Conservation (phyloP, 2,888 invertebrate species). For the Nycteola revayana region DNA sequence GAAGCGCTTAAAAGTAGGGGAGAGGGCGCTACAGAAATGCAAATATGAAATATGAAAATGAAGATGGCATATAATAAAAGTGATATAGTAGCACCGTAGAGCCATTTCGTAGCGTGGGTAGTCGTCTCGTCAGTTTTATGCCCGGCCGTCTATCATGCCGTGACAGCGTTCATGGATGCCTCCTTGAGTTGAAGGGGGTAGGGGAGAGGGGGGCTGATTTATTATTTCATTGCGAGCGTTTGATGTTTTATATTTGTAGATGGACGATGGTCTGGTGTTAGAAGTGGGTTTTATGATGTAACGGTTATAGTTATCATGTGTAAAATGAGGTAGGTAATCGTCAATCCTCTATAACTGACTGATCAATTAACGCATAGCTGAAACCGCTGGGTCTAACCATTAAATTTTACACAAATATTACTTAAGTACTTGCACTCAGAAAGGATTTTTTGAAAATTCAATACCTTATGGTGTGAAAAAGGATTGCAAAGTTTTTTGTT, state of each 20-base stretch:
- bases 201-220: constrained; percentile 55
- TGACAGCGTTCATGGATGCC: constrained; percentile 84
- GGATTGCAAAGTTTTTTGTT: neutral
- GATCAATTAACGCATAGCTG: constrained; percentile 12
- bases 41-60: constrained; percentile 85
- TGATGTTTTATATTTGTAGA: constrained; percentile 50
- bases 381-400: constrained; percentile 6
- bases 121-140: constrained; percentile 89
- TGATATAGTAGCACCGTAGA: constrained; percentile 90
- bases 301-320: too few species aligned
- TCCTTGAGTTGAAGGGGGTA: constrained; percentile 55
- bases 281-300: too few species aligned
- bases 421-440: neutral
- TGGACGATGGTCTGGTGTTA: constrained; percentile 12
- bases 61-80: constrained; percentile 89
- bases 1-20: constrained; percentile 63
- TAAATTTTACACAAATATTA: neutral
- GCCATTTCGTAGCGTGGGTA: constrained; percentile 87
- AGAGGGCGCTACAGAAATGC: constrained; percentile 67
- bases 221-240: constrained; percentile 72
- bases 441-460: neutral
- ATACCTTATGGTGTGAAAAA: neutral
- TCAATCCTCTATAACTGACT: too few species aligned
- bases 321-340: too few species aligned
- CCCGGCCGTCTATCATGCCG: constrained; percentile 86